A percentile compares a stretch with the other conserved stretches of the same genome.
Conservation (phyloP, 53 echinoderm and acorn worm genomes). For the Stichopus horrens region DNA sequence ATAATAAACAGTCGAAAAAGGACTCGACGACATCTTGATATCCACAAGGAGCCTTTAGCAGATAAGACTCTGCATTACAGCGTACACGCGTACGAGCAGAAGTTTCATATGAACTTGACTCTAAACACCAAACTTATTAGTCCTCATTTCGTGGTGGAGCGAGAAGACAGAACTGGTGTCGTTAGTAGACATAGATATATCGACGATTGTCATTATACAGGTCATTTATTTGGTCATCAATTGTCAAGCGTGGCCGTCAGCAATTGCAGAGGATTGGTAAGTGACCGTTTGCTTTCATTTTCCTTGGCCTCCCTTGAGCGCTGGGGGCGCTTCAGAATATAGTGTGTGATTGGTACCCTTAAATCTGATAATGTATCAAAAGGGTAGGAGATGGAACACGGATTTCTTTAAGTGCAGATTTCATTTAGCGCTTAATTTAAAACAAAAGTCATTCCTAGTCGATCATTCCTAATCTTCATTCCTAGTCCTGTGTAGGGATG, state of each 20-base stretch:
- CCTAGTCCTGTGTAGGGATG: too few relatives aligned
- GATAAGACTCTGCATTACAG: conserved; percentile 74
- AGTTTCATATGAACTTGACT: conserved; percentile 93
- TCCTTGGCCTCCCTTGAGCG: too few relatives aligned
- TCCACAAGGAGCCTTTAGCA: conserved; percentile 33
- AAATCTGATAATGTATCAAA: too few relatives aligned
- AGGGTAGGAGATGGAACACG: too few relatives aligned
- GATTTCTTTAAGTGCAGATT: too few relatives aligned
- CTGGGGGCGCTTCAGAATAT: too few relatives aligned
- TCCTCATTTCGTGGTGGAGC: conserved; percentile 82
- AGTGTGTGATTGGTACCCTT: too few relatives aligned
- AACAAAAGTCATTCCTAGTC: too few relatives aligned
- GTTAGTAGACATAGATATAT: conserved; percentile 64
- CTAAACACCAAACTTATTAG: conserved; percentile 83
- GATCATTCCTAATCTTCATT: too few relatives aligned
- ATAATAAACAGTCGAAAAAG: conserved; percentile 97
- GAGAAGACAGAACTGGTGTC: conserved; percentile 74
- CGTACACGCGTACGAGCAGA: conserved; percentile 75
- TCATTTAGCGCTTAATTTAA: too few relatives aligned
- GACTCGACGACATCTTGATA: conserved; percentile 79
- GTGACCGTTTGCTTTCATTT: conserved; percentile 32
- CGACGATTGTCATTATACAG: conserved; percentile 92
- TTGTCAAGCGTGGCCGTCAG: conserved; percentile 81
- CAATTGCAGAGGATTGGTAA: conserved; percentile 96
- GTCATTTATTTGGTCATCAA: conserved; percentile 72